Evolutionary conservation across 1,140 invertebrate species (phyloP), one percentile per base, ranked within the genome.

Genomic region (Drosophila repletoides): DNA sequence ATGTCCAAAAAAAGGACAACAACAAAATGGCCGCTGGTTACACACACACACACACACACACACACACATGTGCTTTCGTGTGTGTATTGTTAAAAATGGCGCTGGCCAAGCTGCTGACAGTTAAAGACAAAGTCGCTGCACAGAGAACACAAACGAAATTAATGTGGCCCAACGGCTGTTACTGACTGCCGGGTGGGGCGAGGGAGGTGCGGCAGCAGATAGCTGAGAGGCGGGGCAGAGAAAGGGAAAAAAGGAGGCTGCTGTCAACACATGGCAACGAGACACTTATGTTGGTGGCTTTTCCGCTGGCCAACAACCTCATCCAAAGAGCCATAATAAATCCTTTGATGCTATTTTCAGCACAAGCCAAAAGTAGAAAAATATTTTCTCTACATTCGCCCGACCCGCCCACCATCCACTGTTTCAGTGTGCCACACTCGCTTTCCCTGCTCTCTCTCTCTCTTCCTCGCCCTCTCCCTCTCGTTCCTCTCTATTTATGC

Each of bases 271-370:
- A 53, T 64, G 66, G 40, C 49, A 53, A 17, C 43, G 58, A 46
- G 46, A 55, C 59, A 59, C 43, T 56, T 40, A 10, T 38, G 17
- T 26, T 21, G 6, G 28, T 24, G 34, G 22, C 26, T 29, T 10
- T n/a, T 10, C 31, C 15, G 22, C 45, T 49, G 43, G 6, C 28
- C 33, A 14, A 34, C 38, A 17, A 31, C 40, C 26, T 24, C 36
- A 3, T 21, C 43, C 80, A 65, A 67, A 76, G 56, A 59, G 48
- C 61, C 67, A 71, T 72, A 84, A 86, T 83, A 83, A 83, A 83
- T 83, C 74, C 74, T 83, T 83, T 83, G 79, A 83, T 84, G 79
- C 74, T 83, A 83, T 83, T 84, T 79, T 59, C 74, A 83, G 79
- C 70, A 63, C 55, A 79, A 83, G 75, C 79, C 79, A 83, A 83